Conservation (phyloP, 53 echinoderm and acorn worm genomes). For the Hippasteria phrygiana region DNA sequence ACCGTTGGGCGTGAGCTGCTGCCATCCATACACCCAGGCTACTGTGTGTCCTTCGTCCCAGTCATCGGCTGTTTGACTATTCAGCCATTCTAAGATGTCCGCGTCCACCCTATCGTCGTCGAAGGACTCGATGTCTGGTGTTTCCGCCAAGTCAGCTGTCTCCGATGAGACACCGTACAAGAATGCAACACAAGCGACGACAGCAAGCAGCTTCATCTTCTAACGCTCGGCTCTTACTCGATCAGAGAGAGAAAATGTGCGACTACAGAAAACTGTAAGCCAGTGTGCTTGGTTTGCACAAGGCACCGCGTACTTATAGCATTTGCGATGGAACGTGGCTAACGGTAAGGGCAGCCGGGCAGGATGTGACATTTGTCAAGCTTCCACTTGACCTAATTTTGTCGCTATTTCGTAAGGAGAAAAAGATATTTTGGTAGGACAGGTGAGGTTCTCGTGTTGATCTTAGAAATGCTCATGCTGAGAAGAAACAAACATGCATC, state of each 20-base stretch:
- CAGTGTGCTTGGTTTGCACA: background rate
- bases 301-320: background rate
- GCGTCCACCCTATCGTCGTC: background rate
- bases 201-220: background rate
- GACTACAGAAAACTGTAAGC: background rate
- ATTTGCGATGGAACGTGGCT: background rate
- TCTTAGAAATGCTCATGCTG: too few relatives aligned
- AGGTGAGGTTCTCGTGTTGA: too few relatives aligned
- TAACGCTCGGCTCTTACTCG: too few relatives aligned
- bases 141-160: background rate
- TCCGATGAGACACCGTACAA: background rate
- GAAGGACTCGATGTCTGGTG: background rate
- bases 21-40: background rate
- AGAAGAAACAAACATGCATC: too few relatives aligned
- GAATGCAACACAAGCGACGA: background rate
- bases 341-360: background rate
- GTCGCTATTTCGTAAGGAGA: too few relatives aligned
- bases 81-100: background rate
- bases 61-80: background rate
- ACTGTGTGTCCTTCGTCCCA: background rate
- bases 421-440: too few relatives aligned
- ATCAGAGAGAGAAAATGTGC: background rate
- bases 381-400: background rate
- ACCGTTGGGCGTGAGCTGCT: too few relatives aligned
- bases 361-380: background rate